phyloP scores from a whole-genome alignment of 1,140 invertebrate species.

The Pemphigus obesinymphae region DNA sequence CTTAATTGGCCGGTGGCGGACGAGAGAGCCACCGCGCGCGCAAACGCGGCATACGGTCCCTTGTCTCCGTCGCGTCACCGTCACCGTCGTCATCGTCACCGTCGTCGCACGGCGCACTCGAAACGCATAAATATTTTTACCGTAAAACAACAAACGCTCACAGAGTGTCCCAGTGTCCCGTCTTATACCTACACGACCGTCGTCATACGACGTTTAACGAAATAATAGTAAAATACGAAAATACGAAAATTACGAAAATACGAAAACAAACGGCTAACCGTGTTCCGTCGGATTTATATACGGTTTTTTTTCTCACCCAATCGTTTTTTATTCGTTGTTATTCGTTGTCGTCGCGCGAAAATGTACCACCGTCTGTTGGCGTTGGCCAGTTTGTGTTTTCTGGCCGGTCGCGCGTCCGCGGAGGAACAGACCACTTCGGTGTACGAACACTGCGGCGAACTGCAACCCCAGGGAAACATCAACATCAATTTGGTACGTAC shows the following conservation, averaged over 20 bases:
- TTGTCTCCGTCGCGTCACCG: background rate
- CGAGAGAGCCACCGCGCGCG: background rate
- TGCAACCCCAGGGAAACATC: background rate
- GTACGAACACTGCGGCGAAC: constrained; percentile 17
- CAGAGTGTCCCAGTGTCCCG: no score
- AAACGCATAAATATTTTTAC: no score
- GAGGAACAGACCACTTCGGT: background rate
- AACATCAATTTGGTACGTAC: constrained; percentile 6
- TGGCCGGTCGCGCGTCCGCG: background rate
- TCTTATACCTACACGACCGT: no score
- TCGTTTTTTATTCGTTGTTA: background rate
- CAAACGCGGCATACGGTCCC: background rate
- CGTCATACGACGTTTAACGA: no score
- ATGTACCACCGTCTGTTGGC: background rate
- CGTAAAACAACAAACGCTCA: no score
- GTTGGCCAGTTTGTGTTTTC: background rate
- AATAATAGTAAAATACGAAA: no score
- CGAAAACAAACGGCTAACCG: no score
- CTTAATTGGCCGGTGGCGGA: constrained; percentile 25
- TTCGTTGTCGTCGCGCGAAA: background rate
- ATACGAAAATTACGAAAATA: no score
- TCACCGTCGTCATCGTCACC: background rate
- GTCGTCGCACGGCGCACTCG: no score
- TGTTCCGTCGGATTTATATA: no score
- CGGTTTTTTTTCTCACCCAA: background rate